Evolutionary conservation across 30 jellyfish, hydroid and myxozoan species (phyloP).

Genomic region (Sanderia malayensis): DNA sequence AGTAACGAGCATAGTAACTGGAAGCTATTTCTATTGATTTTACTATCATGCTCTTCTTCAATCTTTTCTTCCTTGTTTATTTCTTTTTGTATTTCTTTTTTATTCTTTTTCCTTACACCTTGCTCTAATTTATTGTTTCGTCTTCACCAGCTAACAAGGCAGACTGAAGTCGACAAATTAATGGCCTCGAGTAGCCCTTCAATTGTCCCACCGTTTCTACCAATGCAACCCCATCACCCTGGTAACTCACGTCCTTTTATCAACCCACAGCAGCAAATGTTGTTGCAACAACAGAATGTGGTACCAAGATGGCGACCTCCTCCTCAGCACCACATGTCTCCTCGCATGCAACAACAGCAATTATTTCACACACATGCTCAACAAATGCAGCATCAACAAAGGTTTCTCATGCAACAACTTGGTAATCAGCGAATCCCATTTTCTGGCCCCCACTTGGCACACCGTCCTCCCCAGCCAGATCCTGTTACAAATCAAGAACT

Average conservation of each 20-base stretch:
- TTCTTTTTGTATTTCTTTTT: too few relatives aligned
- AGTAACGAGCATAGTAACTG: too few relatives aligned
- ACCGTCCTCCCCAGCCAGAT: slow-evolving; percentile 8
- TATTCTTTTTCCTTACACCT: too few relatives aligned
- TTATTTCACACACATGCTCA: background rate
- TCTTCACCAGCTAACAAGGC: background rate
- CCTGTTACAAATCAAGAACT: too few relatives aligned
- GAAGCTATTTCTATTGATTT: too few relatives aligned
- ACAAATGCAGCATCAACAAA: background rate
- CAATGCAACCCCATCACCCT: background rate
- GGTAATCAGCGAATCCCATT: background rate
- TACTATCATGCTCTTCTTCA: too few relatives aligned
- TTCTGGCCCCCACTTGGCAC: slow-evolving; percentile 5
- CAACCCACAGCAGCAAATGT: background rate
- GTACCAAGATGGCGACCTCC: background rate
- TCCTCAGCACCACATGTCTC: background rate
- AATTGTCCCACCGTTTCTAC: background rate
- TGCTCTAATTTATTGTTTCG: background rate
- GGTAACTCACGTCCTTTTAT: background rate
- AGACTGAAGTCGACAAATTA: background rate
- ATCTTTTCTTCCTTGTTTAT: too few relatives aligned
- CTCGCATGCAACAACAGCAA: background rate
- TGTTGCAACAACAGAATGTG: background rate
- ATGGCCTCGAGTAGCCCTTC: background rate
- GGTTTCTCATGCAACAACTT: too few relatives aligned